Evolutionary conservation across 1,140 invertebrate genomes (phyloP).

Genomic region (Notospermus geniculatus): DNA sequence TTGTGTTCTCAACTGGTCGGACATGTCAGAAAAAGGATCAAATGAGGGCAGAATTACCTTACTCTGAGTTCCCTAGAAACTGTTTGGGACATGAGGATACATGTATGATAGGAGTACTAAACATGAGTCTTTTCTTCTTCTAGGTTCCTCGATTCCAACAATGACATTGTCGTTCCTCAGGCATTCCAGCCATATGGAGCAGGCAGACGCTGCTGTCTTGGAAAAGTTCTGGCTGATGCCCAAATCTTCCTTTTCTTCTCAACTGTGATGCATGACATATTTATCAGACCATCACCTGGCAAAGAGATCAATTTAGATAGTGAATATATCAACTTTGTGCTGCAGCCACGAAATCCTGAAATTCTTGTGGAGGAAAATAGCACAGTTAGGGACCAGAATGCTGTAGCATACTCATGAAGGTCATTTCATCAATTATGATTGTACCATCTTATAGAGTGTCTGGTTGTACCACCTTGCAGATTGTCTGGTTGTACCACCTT

Average conservation of each 20-base stretch:
- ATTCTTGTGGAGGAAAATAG: slow-evolving; percentile 11
- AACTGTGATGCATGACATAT: slow-evolving; percentile 33
- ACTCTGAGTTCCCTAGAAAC: too few species aligned
- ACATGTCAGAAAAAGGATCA: too few species aligned
- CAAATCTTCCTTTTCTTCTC: slow-evolving; percentile 38
- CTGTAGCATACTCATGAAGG: too few species aligned
- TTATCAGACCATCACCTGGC: slow-evolving; percentile 13
- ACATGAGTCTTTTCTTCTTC: slow-evolving; percentile 12
- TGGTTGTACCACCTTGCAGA: too few species aligned
- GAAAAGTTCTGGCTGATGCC: slow-evolving; percentile 34
- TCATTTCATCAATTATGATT: too few species aligned
- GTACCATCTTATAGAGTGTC: too few species aligned
- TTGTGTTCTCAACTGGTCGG: too few species aligned
- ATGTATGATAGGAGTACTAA: too few species aligned
- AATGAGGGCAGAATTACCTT: too few species aligned
- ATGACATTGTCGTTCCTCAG: slow-evolving; percentile 32
- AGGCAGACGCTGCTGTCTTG: slow-evolving; percentile 34
- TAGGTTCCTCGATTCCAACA: slow-evolving; percentile 36
- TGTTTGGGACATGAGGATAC: too few species aligned
- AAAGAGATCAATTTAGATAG: slow-evolving; percentile 28
- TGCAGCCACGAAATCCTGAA: slow-evolving; percentile 33
- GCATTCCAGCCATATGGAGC: slow-evolving; percentile 39
- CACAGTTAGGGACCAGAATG: too few species aligned
- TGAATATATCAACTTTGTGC: slow-evolving; percentile 26
- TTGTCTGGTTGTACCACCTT: too few species aligned